Base-by-base conservation (phyloP, 2,888 invertebrate genomes). In the Agrenia bidenticulata region DNA sequence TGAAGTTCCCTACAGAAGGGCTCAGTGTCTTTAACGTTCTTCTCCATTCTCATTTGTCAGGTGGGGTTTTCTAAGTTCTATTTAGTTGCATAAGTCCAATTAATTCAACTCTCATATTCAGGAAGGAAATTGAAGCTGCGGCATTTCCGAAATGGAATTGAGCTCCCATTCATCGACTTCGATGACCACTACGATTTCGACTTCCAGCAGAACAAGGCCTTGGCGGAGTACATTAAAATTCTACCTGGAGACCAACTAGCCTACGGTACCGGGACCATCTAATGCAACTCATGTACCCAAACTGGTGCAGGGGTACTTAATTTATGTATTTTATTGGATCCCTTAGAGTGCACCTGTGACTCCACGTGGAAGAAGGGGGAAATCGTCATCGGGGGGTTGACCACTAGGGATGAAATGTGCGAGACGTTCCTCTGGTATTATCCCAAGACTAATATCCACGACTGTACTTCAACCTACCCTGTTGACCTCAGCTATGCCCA, bases 91-190 rank as follows among this genome's bases (percentile, higher is more conserved):
- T 51, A 19, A 23, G 2, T 2, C 9, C 7, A 19, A 51, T 32
- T 4, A 32, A 4, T 7, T 7, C 4, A 32, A 32, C 11, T 4
- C 4, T 32, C 11, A 32, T 32, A 11, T 7, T 11, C 65, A 88
- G 65, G 89, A 21, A 9, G 66, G 19, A 65, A 69, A 45, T n/a
- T 73, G 42, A 73, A 66, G 32, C 27, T 67, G 9, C 23, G 73
- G 0, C 73, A 70, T 19, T 69, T 69, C 23, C 54, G 73, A 11
- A 49, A 60, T 0, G 51, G 42, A 2, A n/a, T 41, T 13, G 73
- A 73, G 57, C 58, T 73, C 2, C 66, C 69, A 7, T 70, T 69
- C 67, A n/a, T 69, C 11, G 61, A 64, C 19, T 37, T 13, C 1
- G 72, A 72, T 50, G 42, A 62, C 24, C 56, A 61, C 49, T 72